Base-by-base conservation (phyloP, 2,113 vertebrate species). In the Arenaria interpres region DNA sequence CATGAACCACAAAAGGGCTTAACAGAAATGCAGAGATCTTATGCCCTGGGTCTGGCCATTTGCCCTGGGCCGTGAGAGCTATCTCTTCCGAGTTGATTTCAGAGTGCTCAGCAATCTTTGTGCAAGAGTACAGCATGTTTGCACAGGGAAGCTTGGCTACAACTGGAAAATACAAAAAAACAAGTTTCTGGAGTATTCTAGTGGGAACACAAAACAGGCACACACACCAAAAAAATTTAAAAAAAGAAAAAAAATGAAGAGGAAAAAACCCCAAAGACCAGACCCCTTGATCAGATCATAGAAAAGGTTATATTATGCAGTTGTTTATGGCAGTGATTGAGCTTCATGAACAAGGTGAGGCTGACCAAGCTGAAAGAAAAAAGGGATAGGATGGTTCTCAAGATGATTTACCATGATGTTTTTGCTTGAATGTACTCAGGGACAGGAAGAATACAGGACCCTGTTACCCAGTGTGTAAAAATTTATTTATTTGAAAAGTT, bases 31-130 rank as follows among this genome's bases (percentile, higher is more conserved):
- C 28, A 30, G 35, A 30, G 39, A 3, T 59, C 48, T 32, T 22
- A 10, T 2, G 7, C 30, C 20, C 19, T 88, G 0, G 2, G 8
- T 24, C 45, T 73, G 50, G 27, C 33, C 4, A 0, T 12, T 83
- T 0, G 0, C 1, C 4, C 54, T n/a, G 39, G 37, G 30, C 81
- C 67, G 35, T 35, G 33, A 46, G 20, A 2, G 32, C 5, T 3
- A 1, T 15, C 19, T 78, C n/a, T 32, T 21, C 66, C 8, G 14
- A 35, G 50, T 24, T 25, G 8, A 35, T 81, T 73, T 19, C 32
- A 15, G 51, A 48, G n/a, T 4, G 24, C 56, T 66, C 22, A 17
- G 7, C 35, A 3, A 33, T 17, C 8, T 37, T 66, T 4, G 1
- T 62, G 72, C 41, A 33, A 56, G 30, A 28, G 14, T 17, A 15